phyloP scores from a whole-genome alignment of 2,888 invertebrate genomes.

The Spisula solida region DNA sequence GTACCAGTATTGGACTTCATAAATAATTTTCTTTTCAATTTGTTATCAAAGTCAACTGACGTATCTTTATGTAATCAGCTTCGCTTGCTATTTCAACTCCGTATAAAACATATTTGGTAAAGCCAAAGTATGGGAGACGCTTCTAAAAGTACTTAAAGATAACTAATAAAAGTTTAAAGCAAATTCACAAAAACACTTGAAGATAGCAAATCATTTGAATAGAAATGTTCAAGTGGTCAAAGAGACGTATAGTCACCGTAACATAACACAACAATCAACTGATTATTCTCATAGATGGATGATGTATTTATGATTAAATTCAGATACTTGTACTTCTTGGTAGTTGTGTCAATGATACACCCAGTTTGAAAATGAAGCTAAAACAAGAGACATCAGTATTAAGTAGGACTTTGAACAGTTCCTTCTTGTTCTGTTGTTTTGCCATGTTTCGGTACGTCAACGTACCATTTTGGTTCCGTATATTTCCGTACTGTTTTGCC shows the following conservation, averaged over 20 bases:
- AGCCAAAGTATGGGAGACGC: not conserved
- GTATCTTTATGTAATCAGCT: not conserved
- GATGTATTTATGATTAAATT: conserved; percentile 1
- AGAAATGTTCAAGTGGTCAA: not conserved
- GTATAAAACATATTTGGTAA: not conserved
- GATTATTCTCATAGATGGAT: not conserved
- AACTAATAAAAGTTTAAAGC: not conserved
- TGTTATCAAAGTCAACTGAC: not conserved
- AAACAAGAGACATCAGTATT: no score
- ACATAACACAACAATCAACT: not conserved
- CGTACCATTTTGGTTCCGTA: no score
- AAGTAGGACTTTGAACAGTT: no score
- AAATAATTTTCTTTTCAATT: not conserved
- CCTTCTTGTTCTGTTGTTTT: no score
- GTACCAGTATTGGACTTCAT: not conserved
- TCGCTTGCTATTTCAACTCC: not conserved
- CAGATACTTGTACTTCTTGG: not conserved
- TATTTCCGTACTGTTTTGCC: no score
- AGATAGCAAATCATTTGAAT: not conserved
- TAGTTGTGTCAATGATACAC: no score
- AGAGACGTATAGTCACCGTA: not conserved
- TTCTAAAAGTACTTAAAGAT: not conserved
- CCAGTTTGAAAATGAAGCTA: no score
- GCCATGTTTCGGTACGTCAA: no score
- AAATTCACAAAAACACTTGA: conserved; percentile 17